phyloP scores from a whole-genome alignment of 2,113 vertebrate genomes.

The Caretta caretta region DNA sequence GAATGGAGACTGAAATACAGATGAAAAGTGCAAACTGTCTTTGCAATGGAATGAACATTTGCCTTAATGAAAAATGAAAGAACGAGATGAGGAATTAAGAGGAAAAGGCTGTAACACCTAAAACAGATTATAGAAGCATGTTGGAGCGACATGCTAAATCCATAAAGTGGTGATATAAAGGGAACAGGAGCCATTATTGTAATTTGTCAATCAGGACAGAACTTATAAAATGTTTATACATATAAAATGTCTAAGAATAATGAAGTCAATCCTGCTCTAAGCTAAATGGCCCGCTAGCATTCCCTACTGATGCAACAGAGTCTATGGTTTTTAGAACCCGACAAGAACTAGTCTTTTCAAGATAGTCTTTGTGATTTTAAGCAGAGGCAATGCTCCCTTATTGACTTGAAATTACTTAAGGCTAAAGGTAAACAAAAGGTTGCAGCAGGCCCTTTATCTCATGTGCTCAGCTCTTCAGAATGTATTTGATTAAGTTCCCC shows the following conservation, averaged over 20 bases:
- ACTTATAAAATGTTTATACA: not conserved
- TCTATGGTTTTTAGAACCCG: not conserved
- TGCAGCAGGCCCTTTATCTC: not conserved
- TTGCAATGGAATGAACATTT: not conserved
- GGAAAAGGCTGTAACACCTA: not conserved
- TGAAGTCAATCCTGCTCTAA: not conserved
- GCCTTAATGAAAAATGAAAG: not conserved
- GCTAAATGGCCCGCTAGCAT: constrained; percentile 45
- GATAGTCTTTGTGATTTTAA: not conserved
- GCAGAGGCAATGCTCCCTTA: not conserved
- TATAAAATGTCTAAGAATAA: not conserved
- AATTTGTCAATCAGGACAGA: not conserved
- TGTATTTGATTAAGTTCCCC: not conserved
- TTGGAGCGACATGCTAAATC: not conserved
- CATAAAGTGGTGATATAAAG: constrained; percentile 7
- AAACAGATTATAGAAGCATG: not conserved
- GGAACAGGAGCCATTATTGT: not conserved
- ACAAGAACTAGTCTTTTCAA: not conserved
- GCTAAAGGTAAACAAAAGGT: not conserved
- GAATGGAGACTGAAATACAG: not conserved
- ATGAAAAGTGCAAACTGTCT: not conserved
- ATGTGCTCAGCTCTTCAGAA: not conserved
- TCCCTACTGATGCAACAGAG: constrained; percentile 45
- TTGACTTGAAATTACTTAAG: not conserved
- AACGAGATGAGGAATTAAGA: not conserved